Base-by-base conservation (phyloP, 2,113 vertebrate species). In the Dasypus novemcinctus region DNA sequence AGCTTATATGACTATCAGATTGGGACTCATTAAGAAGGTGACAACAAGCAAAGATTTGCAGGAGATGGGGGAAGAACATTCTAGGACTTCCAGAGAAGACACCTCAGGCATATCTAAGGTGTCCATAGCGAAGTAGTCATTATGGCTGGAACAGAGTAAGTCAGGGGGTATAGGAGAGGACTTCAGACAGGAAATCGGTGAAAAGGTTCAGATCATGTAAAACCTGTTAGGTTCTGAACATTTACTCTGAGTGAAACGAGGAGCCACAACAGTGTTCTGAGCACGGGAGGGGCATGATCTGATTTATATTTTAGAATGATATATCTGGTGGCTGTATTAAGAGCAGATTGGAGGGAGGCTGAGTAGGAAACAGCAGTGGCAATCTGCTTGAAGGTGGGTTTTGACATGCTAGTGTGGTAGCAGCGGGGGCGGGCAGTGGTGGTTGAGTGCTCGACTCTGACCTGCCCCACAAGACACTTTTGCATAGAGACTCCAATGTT, bases 1-100 rank as follows among this genome's bases (percentile, higher is more conserved):
- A 29, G 63, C 82, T 87, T 83, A 59, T 84, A 68, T 83, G n/a
- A 36, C 76, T 87, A 59, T 80, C 46, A 75, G 52, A 36, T 25
- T 63, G 71, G 29, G 7, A 4, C 69, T 96, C 59, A 52, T 25
- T 38, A 27, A 84, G 27, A 75, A 69, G n/a, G 59, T 75, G 36
- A 36, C 38, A 71, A 20, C 52, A 49, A 74, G 38, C 36, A 68
- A 87, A 69, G 31, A 63, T 74, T 68, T 81, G 72, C 93, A 80
- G 80, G 13, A 66, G 64, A 29, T 25, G 15, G 14, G 29, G 59
- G 12, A 76, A 84, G 57, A 59, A 57, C 41, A 80, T 84, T 90
- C 46, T 79, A 69, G 46, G 74, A 71, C 0, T 43, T 27, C 15
- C 36, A 29, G 18, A 85, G n/a, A 15, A 29, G 69, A 25, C 10